Percentiles rank a stretch among this genome's conserved stretches.
These are phyloP conservation scores for Vesta saturnalis DNA, from an alignment of 2,888 invertebrate species.

Conservation along the genomic window DNA sequence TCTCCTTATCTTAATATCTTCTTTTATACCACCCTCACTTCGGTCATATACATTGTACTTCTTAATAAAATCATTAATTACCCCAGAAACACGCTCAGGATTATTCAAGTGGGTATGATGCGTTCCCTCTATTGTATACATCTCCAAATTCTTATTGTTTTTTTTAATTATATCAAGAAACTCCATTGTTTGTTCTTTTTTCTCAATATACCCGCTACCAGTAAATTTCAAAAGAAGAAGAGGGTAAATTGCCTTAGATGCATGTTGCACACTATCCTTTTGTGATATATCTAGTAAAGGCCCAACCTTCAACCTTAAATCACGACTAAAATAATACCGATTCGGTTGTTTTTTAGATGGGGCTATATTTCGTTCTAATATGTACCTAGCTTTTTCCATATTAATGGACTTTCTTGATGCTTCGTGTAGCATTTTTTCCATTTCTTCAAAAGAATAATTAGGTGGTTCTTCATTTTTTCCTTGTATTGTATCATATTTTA, in stretches of 20 bases:
- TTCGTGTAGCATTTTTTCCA: conserved; percentile 65
- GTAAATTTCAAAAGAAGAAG: background rate
- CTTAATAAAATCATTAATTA: conserved; percentile 32
- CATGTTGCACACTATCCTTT: background rate
- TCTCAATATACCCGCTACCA: background rate
- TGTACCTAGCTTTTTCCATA: conserved; percentile 64
- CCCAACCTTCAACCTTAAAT: conserved; percentile 69
- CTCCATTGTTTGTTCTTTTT: background rate
- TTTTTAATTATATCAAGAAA: background rate
- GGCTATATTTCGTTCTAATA: conserved; percentile 66
- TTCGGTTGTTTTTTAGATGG: conserved; percentile 65
- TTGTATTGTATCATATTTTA: conserved; percentile 51
- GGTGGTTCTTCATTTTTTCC: conserved; percentile 64
- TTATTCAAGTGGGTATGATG: conserved; percentile 39
- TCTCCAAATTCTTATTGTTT: conserved; percentile 16
- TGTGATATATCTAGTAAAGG: background rate
- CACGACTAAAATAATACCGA: conserved; percentile 70
- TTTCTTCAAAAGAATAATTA: conserved; percentile 67
- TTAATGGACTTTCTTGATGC: conserved; percentile 67
- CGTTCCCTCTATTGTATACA: conserved; percentile 21
- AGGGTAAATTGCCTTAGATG: background rate
- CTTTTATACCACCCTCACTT: conserved; percentile 36
- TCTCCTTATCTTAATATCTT: background rate
- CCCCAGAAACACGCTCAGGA: conserved; percentile 27
- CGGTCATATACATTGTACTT: conserved; percentile 19